These are phyloP conservation scores for Dynastes maya DNA, from an alignment of 2,888 invertebrate genomes.

Conservation along the genomic window DNA sequence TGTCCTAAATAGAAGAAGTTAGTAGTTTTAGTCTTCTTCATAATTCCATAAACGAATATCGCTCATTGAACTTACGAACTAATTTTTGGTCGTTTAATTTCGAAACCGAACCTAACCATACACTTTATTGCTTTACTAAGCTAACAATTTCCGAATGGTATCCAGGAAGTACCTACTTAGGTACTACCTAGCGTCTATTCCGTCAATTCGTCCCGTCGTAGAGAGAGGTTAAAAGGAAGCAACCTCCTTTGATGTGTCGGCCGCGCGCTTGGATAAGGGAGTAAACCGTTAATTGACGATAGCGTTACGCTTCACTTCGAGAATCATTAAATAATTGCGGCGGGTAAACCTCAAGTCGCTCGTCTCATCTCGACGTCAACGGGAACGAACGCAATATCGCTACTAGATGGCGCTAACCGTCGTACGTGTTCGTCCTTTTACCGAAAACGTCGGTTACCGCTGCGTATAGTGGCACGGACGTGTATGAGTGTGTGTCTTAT, in stretches of 20 bases:
- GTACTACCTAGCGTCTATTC: background rate
- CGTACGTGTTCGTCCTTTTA: background rate
- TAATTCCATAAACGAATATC: no score
- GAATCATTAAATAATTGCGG: slow-evolving; percentile 46
- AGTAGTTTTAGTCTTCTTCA: no score
- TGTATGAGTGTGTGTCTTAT: background rate
- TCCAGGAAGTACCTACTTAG: background rate
- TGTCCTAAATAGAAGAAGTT: no score
- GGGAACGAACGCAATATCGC: no score
- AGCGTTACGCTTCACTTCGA: slow-evolving; percentile 36
- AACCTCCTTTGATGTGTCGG: slow-evolving; percentile 29
- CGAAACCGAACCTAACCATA: background rate
- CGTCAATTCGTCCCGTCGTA: background rate
- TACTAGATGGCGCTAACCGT: background rate
- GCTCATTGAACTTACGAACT: no score
- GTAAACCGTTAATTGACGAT: slow-evolving; percentile 44
- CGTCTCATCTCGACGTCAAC: slow-evolving; percentile 6
- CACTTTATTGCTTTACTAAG: slow-evolving; percentile 10
- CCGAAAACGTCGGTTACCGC: background rate
- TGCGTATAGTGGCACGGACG: background rate
- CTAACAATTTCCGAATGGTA: slow-evolving; percentile 2
- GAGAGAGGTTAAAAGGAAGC: slow-evolving; percentile 24
- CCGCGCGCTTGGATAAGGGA: slow-evolving; percentile 20
- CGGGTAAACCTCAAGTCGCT: slow-evolving; percentile 32
- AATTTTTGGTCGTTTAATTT: no score